phyloP scores from a whole-genome alignment of 1,140 invertebrate genomes.

The Temnothorax nylanderi region DNA sequence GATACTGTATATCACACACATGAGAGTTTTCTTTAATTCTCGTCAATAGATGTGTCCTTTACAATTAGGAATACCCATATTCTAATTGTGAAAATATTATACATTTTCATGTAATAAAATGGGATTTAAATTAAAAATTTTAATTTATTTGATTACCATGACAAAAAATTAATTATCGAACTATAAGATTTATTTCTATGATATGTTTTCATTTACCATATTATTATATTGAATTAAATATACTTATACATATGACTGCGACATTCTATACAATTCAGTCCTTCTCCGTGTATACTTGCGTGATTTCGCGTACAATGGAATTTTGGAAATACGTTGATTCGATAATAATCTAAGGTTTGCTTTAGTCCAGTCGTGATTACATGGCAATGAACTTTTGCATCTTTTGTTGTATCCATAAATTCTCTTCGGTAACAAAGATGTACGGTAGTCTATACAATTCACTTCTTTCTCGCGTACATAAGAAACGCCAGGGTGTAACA shows the following conservation, averaged over 20 bases:
- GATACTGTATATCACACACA: constrained; percentile 21
- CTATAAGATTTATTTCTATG: constrained; percentile 1
- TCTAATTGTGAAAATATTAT: constrained; percentile 59
- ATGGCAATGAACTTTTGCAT: constrained; percentile 7
- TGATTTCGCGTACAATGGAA: neutral
- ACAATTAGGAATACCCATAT: constrained; percentile 47
- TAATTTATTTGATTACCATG: neutral
- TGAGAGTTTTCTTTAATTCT: constrained; percentile 51
- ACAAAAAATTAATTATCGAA: neutral
- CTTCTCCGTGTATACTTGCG: constrained; percentile 14
- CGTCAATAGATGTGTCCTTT: constrained; percentile 31
- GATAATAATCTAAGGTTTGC: neutral
- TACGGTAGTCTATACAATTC: neutral
- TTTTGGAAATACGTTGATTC: constrained; percentile 10
- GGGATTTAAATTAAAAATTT: constrained; percentile 42
- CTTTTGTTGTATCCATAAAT: neutral
- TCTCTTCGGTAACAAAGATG: neutral
- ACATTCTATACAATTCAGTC: neutral
- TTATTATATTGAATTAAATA: neutral
- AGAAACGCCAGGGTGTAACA: neutral
- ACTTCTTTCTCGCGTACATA: neutral
- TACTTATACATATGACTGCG: neutral
- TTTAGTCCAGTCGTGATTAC: constrained; percentile 22
- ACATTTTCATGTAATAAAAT: constrained; percentile 72
- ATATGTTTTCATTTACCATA: neutral